phyloP scores from a whole-genome alignment of 1,140 invertebrate species.

The Halyomorpha halys region DNA sequence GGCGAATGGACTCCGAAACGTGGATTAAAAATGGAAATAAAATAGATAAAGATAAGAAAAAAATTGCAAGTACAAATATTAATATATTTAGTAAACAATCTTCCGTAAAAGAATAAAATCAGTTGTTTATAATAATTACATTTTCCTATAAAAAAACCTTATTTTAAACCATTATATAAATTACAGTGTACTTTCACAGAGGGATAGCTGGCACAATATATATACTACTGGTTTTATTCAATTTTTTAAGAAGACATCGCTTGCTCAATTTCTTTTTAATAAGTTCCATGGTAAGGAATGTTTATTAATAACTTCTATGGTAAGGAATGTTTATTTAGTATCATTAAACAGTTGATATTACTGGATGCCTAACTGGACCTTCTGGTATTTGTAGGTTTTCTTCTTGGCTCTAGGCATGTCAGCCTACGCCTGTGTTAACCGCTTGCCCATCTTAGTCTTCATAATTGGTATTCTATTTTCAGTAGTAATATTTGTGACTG shows the following conservation, averaged over 20 bases:
- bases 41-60: too few relatives aligned
- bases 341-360: not conserved
- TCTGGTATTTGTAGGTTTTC: too few relatives aligned
- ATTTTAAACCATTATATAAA: too few relatives aligned
- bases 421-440: not conserved
- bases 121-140: too few relatives aligned
- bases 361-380: not conserved
- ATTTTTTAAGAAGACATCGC: not conserved
- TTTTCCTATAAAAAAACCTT: too few relatives aligned
- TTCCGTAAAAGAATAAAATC: too few relatives aligned
- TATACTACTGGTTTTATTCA: not conserved
- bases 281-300: not conserved
- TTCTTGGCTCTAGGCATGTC: too few relatives aligned
- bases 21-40: too few relatives aligned
- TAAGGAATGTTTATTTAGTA: not conserved
- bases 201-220: not conserved
- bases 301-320: not conserved
- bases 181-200: not conserved
- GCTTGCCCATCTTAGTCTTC: not conserved
- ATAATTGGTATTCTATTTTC: not conserved
- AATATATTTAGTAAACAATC: too few relatives aligned
- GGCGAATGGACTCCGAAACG: too few relatives aligned
- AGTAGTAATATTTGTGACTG: not conserved
- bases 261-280: not conserved
- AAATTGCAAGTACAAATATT: too few relatives aligned